Conservation (phyloP, 2,888 invertebrate species). For the Spisula subtruncata region DNA sequence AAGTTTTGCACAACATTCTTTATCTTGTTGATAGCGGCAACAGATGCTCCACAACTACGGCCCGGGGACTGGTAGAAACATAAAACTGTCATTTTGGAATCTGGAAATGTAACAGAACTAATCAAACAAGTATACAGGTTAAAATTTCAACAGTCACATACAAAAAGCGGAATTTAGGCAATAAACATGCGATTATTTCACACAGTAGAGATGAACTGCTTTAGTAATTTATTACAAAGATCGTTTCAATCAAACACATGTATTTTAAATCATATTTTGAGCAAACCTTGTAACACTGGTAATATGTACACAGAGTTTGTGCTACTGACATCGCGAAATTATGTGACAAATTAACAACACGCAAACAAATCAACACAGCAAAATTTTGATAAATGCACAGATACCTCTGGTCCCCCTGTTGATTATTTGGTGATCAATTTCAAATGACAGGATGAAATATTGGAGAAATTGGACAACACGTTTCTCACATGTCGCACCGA, state of each 20-base stretch:
- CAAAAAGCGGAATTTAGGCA: too few relatives aligned
- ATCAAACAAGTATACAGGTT: too few relatives aligned
- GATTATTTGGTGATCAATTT: neutral
- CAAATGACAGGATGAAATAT: neutral
- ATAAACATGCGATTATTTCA: too few relatives aligned
- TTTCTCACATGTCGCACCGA: neutral
- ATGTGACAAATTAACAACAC: neutral
- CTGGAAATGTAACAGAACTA: neutral
- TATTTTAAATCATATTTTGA: too few relatives aligned
- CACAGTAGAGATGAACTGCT: too few relatives aligned
- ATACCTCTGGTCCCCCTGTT: neutral
- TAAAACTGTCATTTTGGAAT: slow-evolving; percentile 55
- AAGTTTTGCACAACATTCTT: slow-evolving; percentile 50
- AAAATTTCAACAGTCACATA: too few relatives aligned
- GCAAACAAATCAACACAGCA: neutral
- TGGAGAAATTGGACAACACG: neutral
- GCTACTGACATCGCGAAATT: neutral
- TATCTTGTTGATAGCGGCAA: slow-evolving; percentile 71
- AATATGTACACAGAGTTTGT: too few relatives aligned
- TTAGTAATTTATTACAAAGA: too few relatives aligned
- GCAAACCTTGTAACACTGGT: too few relatives aligned
- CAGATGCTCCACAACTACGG: slow-evolving; percentile 65
- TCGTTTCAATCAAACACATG: neutral
- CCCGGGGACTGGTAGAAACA: slow-evolving; percentile 70
- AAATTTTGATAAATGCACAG: neutral